Evolutionary conservation across 2,888 invertebrate genomes (phyloP).

Genomic region (Operophtera brumata): DNA sequence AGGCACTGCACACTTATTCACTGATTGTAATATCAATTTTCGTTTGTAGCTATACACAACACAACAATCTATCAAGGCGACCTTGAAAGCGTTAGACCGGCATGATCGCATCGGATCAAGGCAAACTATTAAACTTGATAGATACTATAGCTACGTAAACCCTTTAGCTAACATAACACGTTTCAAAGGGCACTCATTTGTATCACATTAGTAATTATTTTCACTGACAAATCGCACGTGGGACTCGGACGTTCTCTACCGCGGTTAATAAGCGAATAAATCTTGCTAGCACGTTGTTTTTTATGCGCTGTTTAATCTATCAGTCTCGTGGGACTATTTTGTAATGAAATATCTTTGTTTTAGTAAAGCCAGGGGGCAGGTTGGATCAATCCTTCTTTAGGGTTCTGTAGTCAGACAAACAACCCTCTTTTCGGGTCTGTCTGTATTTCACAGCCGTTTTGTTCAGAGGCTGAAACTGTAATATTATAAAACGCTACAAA

Average conservation of each 20-base stretch:
- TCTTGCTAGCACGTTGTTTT: background rate
- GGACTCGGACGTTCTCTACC: slow-evolving; percentile 15
- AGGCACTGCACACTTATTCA: slow-evolving; percentile 17
- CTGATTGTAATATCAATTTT: slow-evolving; percentile 15
- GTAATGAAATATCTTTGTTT: no score
- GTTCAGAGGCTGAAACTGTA: no score
- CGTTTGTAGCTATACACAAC: slow-evolving; percentile 25
- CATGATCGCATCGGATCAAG: slow-evolving; percentile 45
- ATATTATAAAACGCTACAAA: no score
- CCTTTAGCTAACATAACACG: slow-evolving; percentile 13
- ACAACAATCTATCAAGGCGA: slow-evolving; percentile 26
- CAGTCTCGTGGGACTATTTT: background rate
- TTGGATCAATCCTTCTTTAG: no score
- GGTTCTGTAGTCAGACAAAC: no score
- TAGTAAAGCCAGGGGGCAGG: no score
- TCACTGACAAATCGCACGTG: background rate
- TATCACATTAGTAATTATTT: background rate
- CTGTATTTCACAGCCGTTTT: no score
- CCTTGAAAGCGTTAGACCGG: slow-evolving; percentile 27
- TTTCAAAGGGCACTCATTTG: background rate
- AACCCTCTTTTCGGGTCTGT: no score
- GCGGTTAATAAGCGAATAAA: slow-evolving; percentile 17
- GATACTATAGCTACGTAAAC: slow-evolving; percentile 9
- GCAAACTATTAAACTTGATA: slow-evolving; percentile 38
- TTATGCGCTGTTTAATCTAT: slow-evolving; percentile 1